Conservation (phyloP, 2,113 vertebrate species). For the Ancistrus triradiatus region DNA sequence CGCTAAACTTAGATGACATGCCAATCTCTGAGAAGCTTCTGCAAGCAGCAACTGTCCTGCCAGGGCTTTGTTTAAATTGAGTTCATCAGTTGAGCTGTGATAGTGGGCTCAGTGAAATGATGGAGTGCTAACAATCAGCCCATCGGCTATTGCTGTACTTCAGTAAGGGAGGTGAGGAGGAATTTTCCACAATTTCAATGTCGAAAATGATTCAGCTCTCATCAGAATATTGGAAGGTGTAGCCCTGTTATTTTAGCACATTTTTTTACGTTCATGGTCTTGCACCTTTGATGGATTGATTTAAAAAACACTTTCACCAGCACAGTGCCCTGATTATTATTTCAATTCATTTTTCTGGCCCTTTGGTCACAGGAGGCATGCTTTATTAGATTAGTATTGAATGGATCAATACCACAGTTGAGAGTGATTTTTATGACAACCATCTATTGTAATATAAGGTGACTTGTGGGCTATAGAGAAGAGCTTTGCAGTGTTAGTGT, state of each 20-base stretch:
- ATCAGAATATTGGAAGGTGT: slow-evolving; percentile 24
- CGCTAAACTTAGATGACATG: slow-evolving; percentile 42
- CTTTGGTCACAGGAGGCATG: slow-evolving; percentile 43
- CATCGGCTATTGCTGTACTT: slow-evolving; percentile 32
- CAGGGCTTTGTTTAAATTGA: slow-evolving; percentile 49
- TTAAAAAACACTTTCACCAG: slow-evolving; percentile 39
- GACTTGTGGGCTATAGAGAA: slow-evolving; percentile 27
- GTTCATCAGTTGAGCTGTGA: slow-evolving; percentile 48
- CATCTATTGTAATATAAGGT: slow-evolving; percentile 39
- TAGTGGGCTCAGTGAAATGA: slow-evolving; percentile 31
- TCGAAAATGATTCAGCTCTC: slow-evolving; percentile 23
- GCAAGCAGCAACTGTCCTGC: slow-evolving; percentile 32
- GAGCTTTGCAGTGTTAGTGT: slow-evolving; percentile 29
- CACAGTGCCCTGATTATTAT: slow-evolving; percentile 47
- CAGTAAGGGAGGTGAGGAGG: not conserved
- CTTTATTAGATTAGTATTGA: slow-evolving; percentile 49
- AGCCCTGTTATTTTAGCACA: slow-evolving; percentile 24
- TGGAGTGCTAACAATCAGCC: slow-evolving; percentile 37
- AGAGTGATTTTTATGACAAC: slow-evolving; percentile 45
- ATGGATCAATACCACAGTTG: slow-evolving; percentile 42
- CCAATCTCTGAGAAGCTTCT: slow-evolving; percentile 36
- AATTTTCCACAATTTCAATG: slow-evolving; percentile 19
- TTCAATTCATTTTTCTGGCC: slow-evolving; percentile 46
- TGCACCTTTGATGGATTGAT: slow-evolving; percentile 35
- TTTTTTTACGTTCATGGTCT: slow-evolving; percentile 33